Percentiles rank a stretch among this genome's conserved stretches.
These are phyloP conservation scores for Dorcus hopei DNA, from an alignment of 2,888 invertebrate species.

Conservation along the genomic window DNA sequence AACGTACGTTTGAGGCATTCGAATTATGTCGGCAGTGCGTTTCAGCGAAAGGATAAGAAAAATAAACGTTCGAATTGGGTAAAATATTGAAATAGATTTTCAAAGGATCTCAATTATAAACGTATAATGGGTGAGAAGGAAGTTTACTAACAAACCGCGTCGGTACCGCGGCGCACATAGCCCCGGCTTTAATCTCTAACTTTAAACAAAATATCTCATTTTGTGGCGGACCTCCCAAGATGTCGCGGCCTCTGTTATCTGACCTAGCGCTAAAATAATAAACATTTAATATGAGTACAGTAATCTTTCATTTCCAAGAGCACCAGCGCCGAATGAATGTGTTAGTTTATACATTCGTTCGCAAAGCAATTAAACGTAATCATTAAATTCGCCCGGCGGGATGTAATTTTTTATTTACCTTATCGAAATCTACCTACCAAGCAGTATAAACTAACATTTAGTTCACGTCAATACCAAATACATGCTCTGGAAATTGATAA, in stretches of 20 bases:
- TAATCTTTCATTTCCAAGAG: conserved; percentile 5
- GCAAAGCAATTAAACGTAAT: background rate
- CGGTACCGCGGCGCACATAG: conserved; percentile 32
- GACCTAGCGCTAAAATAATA: conserved; percentile 33
- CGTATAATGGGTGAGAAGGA: conserved; percentile 30
- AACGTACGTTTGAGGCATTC: no score
- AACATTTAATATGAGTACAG: conserved; percentile 24
- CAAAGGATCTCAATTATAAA: conserved; percentile 34
- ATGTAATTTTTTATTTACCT: no score
- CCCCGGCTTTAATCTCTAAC: conserved; percentile 25
- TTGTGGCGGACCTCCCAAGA: conserved; percentile 35
- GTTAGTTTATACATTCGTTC: background rate
- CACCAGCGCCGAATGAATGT: background rate
- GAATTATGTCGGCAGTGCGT: background rate
- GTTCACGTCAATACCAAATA: no score
- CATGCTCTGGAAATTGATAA: no score
- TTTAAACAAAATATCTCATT: conserved; percentile 30
- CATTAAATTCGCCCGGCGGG: no score
- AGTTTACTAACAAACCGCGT: conserved; percentile 34
- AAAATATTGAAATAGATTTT: conserved; percentile 24
- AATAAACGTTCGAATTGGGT: conserved; percentile 12
- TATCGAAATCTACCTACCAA: no score
- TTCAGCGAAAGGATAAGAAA: background rate
- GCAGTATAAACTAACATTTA: no score
- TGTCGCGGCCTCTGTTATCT: conserved; percentile 36